Evolutionary conservation across 37 sponge, comb jelly and placozoan genomes (phyloP).

Genomic region (Haliclona indistincta): DNA sequence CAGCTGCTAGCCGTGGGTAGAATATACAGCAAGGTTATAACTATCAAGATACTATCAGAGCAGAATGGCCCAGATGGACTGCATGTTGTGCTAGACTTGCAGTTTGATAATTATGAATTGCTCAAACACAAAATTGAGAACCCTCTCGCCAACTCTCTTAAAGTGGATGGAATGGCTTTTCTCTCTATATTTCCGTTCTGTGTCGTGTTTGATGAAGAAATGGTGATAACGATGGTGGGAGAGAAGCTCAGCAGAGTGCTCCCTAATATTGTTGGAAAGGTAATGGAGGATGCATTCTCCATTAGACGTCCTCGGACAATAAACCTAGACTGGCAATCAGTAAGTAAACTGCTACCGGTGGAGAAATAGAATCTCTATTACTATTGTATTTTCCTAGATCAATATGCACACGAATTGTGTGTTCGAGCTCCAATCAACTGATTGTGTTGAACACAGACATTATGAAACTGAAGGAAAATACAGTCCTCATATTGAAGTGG

Average conservation of each 20-base stretch:
- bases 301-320: slow-evolving; percentile 17
- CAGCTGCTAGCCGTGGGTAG: slow-evolving; percentile 44
- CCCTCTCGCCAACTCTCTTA: background rate
- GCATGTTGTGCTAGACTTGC: slow-evolving; percentile 46
- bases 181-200: slow-evolving; percentile 59
- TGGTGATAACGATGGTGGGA: slow-evolving; percentile 36
- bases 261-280: slow-evolving; percentile 14
- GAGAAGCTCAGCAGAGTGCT: slow-evolving; percentile 29
- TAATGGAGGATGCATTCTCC: slow-evolving; percentile 20
- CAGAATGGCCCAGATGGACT: slow-evolving; percentile 1
- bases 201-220: slow-evolving; percentile 45
- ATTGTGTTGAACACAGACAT: slow-evolving; percentile 8
- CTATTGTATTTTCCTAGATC: slow-evolving; percentile 30
- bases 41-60: slow-evolving; percentile 14
- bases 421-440: slow-evolving; percentile 39
- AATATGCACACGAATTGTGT: slow-evolving; percentile 34
- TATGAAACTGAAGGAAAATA: background rate
- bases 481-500: slow-evolving; percentile 17
- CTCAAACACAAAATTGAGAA: background rate
- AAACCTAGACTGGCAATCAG: slow-evolving; percentile 28
- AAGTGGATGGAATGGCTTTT: slow-evolving; percentile 31
- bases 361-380: too few species aligned
- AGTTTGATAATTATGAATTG: slow-evolving; percentile 49
- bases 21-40: slow-evolving; percentile 52
- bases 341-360: slow-evolving; percentile 9